Conservation (phyloP, 1,140 invertebrate species). For the Drosophila ohnishii region DNA sequence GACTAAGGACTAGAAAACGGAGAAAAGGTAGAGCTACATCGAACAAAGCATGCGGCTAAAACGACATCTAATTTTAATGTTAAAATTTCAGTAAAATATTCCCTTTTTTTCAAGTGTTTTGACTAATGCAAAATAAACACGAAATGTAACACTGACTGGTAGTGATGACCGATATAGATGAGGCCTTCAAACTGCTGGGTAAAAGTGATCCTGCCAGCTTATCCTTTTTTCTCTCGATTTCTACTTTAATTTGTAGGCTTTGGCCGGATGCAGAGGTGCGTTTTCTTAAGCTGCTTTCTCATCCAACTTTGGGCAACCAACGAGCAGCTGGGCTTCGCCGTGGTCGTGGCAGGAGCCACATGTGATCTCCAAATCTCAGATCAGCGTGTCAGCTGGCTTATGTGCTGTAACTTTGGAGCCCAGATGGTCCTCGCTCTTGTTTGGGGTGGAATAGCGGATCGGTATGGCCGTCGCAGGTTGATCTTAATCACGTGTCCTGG, state of each 20-base stretch:
- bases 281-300: constrained; percentile 2
- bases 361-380: constrained; percentile 37
- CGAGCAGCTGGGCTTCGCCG: constrained; percentile 44
- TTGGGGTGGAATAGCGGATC: constrained; percentile 46
- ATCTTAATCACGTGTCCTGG: constrained; percentile 4
- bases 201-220: not conserved
- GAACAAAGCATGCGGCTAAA: constrained; percentile 41
- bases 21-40: constrained; percentile 27
- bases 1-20: constrained; percentile 18
- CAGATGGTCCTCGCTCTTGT: constrained; percentile 21
- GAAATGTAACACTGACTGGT: not conserved
- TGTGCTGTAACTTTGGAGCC: not conserved
- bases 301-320: constrained; percentile 30
- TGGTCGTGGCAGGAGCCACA: constrained; percentile 22
- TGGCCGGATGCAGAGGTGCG: constrained; percentile 38
- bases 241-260: constrained; percentile 32
- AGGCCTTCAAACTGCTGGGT: constrained; percentile 30
- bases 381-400: constrained; percentile 16
- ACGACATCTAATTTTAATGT: constrained; percentile 11
- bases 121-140: not conserved
- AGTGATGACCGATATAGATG: constrained; percentile 32
- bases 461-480: constrained; percentile 45
- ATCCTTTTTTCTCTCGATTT: not conserved
- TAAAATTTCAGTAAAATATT: not conserved
- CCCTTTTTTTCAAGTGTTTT: not conserved